These are phyloP conservation scores for Peromyscus eremicus DNA, from an alignment of 2,797 vertebrate species.

Conservation along the genomic window DNA sequence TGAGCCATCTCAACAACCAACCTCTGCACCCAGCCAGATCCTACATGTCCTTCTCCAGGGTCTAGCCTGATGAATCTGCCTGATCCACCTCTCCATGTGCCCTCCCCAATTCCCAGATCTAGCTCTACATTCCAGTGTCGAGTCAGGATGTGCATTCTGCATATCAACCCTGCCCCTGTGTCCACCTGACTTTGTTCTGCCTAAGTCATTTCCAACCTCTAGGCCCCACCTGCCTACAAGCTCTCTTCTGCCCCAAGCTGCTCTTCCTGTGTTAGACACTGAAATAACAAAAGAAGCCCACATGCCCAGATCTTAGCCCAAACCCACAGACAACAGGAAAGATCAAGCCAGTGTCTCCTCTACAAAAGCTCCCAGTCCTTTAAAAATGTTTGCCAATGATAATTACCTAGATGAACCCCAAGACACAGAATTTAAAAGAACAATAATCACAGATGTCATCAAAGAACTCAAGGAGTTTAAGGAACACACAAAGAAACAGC, in stretches of 20 bases:
- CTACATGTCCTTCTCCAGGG: neutral
- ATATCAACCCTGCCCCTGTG: neutral
- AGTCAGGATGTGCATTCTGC: neutral
- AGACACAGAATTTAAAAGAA: neutral
- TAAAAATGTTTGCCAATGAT: neutral
- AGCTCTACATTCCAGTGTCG: neutral
- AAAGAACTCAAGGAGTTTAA: neutral
- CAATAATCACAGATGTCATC: neutral
- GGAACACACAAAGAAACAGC: neutral
- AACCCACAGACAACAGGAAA: too few relatives aligned
- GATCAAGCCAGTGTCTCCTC: neutral
- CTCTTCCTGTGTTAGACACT: neutral
- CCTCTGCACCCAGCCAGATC: neutral
- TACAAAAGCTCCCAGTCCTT: neutral
- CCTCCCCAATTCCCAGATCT: neutral
- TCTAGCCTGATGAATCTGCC: neutral
- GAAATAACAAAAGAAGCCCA: neutral
- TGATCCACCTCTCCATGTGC: neutral
- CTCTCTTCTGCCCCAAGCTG: neutral
- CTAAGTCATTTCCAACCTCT: neutral
- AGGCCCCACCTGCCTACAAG: neutral
- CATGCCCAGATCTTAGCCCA: neutral
- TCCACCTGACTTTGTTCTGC: neutral
- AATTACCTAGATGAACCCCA: neutral
- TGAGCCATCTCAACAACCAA: neutral